Percentiles rank a stretch among this genome's conserved stretches.
These are phyloP conservation scores for Pardalotus punctatus DNA, from an alignment of 2,113 vertebrate species.

Conservation along the genomic window DNA sequence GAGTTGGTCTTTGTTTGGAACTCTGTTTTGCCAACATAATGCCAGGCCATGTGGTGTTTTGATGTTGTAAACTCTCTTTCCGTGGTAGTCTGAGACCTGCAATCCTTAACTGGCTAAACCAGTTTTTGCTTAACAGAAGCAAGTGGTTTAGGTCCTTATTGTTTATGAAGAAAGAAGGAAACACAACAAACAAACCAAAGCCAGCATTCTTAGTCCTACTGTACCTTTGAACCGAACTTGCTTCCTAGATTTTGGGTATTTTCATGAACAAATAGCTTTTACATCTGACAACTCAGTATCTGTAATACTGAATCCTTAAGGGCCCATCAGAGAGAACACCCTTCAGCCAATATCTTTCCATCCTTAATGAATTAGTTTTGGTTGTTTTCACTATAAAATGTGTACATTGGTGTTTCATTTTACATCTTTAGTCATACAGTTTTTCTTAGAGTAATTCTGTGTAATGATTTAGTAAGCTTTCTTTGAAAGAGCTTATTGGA, in stretches of 20 bases:
- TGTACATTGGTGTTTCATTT: background rate
- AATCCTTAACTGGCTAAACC: slow-evolving; percentile 18
- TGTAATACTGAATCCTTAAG: background rate
- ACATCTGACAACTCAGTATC: fast-evolving
- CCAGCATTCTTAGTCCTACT: background rate
- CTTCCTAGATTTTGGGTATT: background rate
- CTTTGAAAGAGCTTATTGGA: background rate
- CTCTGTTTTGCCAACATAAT: background rate
- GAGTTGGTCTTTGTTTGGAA: background rate
- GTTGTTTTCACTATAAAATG: background rate
- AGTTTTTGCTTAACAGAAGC: background rate
- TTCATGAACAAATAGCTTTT: background rate
- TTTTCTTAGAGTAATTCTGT: background rate
- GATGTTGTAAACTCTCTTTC: background rate
- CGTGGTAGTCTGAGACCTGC: background rate
- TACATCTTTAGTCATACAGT: background rate
- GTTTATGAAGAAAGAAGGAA: background rate
- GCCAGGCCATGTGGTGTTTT: background rate
- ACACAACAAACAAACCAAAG: background rate
- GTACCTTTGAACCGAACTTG: background rate
- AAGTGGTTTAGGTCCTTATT: background rate
- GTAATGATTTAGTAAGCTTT: background rate
- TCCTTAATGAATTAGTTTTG: background rate
- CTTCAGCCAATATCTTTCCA: background rate
- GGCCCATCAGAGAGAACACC: background rate